Base-by-base conservation (phyloP, 2,113 vertebrate genomes). In the Polyodon spathula region DNA sequence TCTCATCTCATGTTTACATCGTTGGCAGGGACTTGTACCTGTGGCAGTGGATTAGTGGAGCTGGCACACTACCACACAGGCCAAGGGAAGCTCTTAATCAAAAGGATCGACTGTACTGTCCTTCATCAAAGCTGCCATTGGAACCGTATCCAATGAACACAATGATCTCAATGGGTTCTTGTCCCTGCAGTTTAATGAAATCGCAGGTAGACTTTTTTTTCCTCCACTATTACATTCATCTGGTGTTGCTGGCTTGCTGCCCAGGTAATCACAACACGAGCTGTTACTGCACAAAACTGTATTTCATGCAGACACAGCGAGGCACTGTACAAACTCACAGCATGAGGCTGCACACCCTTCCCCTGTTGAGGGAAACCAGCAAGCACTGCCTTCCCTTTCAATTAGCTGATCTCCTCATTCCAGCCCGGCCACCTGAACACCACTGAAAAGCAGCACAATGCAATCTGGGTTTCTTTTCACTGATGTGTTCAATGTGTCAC, bases 361-460 rank as follows among this genome's bases (percentile, higher is more conserved):
- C 78, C 82, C 77, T 84, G 78, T 82, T 81, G 76, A 70, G 78
- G 74, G 72, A 58, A 72, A 86, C 85, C 81, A 84, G 75, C 62
- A 67, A 77, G 69, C 73, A 74, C 74, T 79, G 73, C 80, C 73
- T 84, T 87, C 81, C 57, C 78, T 85, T 87, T 84, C 84, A 83
- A 85, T 87, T 85, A 87, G 76, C 75, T 59, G 37, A 72, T 67
- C 70, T 79, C 77, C 76, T 79, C 70, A 79, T 77, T 71, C 70
- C 11, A 73, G 73, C 76, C 66, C 68, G 67, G 75, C 76, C 73
- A 72, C 78, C 67, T 70, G 65, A 81, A 76, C 72, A 59, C 60
- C 63, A 16, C 46, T 73, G 75, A 73, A 70, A 63, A 83, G 76
- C 74, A 75, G 75, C 64, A 48, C n/a, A n/a, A n/a, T n/a, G n/a